A percentile compares a stretch with the other conserved stretches of the same genome.
Conservation (phyloP, 1,140 invertebrate genomes). For the Calephelis virginiensis region DNA sequence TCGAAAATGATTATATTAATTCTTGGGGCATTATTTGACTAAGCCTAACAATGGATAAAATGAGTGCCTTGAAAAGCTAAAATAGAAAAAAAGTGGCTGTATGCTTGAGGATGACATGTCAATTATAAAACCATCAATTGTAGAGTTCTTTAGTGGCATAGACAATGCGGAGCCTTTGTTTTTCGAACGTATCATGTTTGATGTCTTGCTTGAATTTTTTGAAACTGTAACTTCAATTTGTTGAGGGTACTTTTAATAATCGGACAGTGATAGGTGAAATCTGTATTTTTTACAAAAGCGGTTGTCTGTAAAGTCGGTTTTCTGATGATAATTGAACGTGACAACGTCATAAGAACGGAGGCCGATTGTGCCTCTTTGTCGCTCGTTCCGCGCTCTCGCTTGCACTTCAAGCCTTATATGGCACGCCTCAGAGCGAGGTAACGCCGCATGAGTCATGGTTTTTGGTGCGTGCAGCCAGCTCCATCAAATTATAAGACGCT, state of each 20-base stretch:
- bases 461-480: too few species aligned
- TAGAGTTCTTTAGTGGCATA: conserved; percentile 40
- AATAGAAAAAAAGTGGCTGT: conserved; percentile 47
- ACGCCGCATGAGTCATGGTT: too few species aligned
- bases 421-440: too few species aligned
- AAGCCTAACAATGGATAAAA: conserved; percentile 63
- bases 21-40: conserved; percentile 68
- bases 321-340: too few species aligned
- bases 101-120: conserved; percentile 61
- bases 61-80: conserved; percentile 52
- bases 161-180: conserved; percentile 50
- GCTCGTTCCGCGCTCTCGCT: too few species aligned
- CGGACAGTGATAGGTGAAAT: too few species aligned
- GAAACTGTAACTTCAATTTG: conserved; percentile 3
- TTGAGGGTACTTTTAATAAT: background rate
- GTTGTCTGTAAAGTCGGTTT: too few species aligned
- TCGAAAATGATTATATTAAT: conserved; percentile 75
- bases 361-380: too few species aligned
- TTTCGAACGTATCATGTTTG: conserved; percentile 12
- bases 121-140: conserved; percentile 69
- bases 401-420: too few species aligned
- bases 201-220: conserved; percentile 13
- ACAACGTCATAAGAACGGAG: too few species aligned
- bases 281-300: too few species aligned
- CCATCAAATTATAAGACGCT: too few species aligned